Evolutionary conservation across 2,797 vertebrate genomes (phyloP).

Genomic region (Peromyscus eremicus): DNA sequence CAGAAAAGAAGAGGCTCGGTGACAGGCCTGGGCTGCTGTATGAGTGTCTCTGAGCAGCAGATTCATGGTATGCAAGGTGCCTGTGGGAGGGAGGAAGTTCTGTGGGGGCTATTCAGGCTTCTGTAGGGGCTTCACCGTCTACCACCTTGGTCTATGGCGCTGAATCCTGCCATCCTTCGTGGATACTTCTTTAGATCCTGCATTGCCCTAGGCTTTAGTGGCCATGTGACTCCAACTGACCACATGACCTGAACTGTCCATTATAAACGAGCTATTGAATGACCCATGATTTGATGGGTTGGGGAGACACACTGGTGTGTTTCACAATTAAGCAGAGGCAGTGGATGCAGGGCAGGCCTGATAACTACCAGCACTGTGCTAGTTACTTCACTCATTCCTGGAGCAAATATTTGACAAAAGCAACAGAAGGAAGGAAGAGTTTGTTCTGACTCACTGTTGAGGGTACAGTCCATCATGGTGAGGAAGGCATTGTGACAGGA

Average conservation of each 20-base stretch:
- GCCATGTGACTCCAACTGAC: neutral
- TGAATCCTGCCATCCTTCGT: too few relatives aligned
- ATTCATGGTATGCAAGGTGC: too few relatives aligned
- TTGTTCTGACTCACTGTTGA: neutral
- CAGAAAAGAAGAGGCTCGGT: neutral
- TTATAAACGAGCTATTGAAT: neutral
- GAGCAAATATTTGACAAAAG: neutral
- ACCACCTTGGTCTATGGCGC: neutral
- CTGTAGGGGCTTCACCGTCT: neutral
- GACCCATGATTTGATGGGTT: accelerated
- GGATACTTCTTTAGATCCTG: neutral
- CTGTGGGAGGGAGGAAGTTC: too few relatives aligned
- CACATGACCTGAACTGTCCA: neutral
- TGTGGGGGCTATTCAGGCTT: neutral
- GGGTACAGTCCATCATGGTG: neutral
- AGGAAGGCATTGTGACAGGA: neutral
- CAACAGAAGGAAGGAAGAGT: neutral
- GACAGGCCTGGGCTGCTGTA: neutral
- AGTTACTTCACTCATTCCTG: neutral
- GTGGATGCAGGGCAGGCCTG: accelerated
- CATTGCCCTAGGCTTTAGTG: neutral
- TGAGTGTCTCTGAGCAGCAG: too few relatives aligned
- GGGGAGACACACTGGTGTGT: neutral
- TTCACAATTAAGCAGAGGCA: neutral
- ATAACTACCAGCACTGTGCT: neutral